Conservation (phyloP, 2,113 vertebrate genomes). For the Lepus europaeus region DNA sequence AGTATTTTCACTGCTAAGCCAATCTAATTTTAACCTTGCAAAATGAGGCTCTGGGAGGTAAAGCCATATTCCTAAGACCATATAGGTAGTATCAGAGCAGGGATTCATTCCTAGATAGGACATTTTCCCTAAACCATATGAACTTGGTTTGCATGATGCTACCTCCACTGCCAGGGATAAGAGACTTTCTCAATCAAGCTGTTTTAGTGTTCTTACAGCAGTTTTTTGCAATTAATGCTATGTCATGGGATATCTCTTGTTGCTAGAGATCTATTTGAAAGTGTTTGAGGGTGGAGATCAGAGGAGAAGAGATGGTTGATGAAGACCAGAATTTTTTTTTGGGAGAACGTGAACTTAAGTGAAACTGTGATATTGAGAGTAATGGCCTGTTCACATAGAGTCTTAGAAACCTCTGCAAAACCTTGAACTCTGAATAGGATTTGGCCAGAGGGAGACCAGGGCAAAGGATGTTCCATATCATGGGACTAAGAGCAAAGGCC, state of each 20-base stretch:
- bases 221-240: not conserved
- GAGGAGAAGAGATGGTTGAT: not conserved
- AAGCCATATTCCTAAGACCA: not conserved
- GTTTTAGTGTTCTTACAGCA: not conserved
- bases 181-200: not conserved
- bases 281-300: not conserved
- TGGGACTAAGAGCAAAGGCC: not conserved
- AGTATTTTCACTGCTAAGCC: too few relatives aligned
- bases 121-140: not conserved
- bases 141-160: not conserved
- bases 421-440: not conserved
- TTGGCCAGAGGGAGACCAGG: constrained; percentile 4
- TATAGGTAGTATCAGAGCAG: not conserved
- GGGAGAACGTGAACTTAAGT: not conserved
- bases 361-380: too few relatives aligned
- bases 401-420: too few relatives aligned
- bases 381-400: too few relatives aligned
- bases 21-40: not conserved
- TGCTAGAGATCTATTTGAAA: not conserved
- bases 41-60: not conserved
- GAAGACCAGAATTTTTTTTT: constrained; percentile 16
- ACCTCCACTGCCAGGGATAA: too few relatives aligned
- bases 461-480: not conserved
- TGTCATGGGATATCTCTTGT: not conserved
- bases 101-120: not conserved